Evolutionary conservation across 2,888 invertebrate genomes (phyloP), one percentile per base, ranked within the genome.

Genomic region (Pyrochroa serraticornis): DNA sequence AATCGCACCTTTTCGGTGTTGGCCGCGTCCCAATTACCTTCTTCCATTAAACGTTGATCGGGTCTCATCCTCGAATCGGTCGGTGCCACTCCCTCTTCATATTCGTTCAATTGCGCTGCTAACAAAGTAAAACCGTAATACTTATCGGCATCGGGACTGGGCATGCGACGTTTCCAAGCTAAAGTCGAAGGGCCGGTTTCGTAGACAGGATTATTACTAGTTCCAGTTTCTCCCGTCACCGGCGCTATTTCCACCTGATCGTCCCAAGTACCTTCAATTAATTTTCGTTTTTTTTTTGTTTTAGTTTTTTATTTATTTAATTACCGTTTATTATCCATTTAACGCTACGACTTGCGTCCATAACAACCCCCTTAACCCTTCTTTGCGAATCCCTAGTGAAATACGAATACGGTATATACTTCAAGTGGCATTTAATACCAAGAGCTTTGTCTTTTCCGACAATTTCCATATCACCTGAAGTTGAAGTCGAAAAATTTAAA

Each of bases 371-470:
- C 68, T 91, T 90, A 56, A 95, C 95, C 79, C 93, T 90, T 58
- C 97, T 83, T 75, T 98, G 98, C 66, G 91, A 89, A 77, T 99
- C 98, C 73, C 96, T 87, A 64, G 96, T 93, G 82, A 99, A 99
- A 83, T 99, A 99, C 63, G 97, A 96, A 81, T 99, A 99, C 13
- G 98, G 96, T 75, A 94, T 90, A 82, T 95, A 99, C 81, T 97
- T 98, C 69, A 99, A 86, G 77, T 95, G 93, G 80, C 98, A 98
- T 79, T 93, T 94, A 76, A 95, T 92, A 47, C 95, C 95, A 48
- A 89, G 87, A 39, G 88, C 89, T 63, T 92, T 90, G 77, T 97
- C 97, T 68, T 85, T 84, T 12, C 89, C 89, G 58, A 87, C 84
- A 64, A 99, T 98, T 79, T 97, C 97, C 95, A 97, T 98, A 77